Evolutionary conservation across 2,888 invertebrate genomes (phyloP).

Genomic region (Cetonia aurata): DNA sequence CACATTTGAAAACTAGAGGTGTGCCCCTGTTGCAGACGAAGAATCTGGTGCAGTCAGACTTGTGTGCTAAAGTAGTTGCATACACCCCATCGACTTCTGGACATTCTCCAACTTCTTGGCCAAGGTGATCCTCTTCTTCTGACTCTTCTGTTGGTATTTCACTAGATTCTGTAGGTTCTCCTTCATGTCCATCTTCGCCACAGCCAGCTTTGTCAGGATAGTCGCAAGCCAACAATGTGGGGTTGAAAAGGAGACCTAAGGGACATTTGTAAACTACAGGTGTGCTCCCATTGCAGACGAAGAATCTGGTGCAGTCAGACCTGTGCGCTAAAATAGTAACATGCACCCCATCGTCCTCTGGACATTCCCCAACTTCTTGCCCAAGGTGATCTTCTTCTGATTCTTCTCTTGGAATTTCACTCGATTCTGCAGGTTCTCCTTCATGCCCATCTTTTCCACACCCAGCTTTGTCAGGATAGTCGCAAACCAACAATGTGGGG

Average conservation of each 20-base stretch:
- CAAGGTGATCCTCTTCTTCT: neutral
- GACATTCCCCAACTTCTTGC: constrained; percentile 22
- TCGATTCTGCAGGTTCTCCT: neutral
- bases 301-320: constrained; percentile 35
- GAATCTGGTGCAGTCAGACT: constrained; percentile 44
- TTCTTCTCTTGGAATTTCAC: neutral
- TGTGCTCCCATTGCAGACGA: constrained; percentile 19
- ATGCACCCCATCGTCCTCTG: constrained; percentile 28
- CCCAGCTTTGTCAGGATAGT: too few species aligned
- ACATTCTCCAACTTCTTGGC: constrained; percentile 28
- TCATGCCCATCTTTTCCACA: neutral
- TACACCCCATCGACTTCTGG: constrained; percentile 42
- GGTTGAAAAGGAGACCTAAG: constrained; percentile 26
- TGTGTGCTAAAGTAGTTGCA: constrained; percentile 38
- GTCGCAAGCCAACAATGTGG: constrained; percentile 27
- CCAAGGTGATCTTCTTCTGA: neutral
- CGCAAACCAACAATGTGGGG: too few species aligned
- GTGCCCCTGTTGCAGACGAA: constrained; percentile 41
- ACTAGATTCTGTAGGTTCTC: neutral
- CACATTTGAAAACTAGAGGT: constrained; percentile 24
- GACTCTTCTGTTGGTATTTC: neutral
- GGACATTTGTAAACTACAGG: constrained; percentile 16
- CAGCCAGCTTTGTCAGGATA: constrained; percentile 44
- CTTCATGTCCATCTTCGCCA: constrained; percentile 3
- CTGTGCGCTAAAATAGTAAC: constrained; percentile 30